Base-by-base conservation (phyloP, 2,888 invertebrate genomes). In the Antitype chi region DNA sequence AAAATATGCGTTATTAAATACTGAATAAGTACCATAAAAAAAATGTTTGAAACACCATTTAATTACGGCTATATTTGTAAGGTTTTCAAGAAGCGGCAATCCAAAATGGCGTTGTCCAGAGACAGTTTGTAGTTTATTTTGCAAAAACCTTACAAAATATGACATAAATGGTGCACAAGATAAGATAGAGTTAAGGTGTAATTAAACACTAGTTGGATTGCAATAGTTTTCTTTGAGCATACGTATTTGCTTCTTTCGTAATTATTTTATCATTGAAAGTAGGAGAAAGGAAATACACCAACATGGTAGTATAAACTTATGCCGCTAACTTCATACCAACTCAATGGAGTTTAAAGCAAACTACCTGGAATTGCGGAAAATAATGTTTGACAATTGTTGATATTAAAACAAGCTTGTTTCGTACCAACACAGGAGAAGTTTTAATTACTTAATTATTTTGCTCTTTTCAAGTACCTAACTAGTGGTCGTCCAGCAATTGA, bases 131-230 rank as follows among this genome's bases (percentile, higher is more conserved):
- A 32, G 23, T 9, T 59, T 73, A 0, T 52, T 57, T 70, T 32
- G 15, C 38, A 52, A 70, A 60, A 66, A 47, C 60, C 23, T 49
- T 7, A 23, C 9, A 38, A 60, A 55, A 55, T 52, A 55, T 76
- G 23, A 70, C 82, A 70, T 8, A 62, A 82, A 57, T 52, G 8
- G 13, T 9, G 3, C 13, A 8, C 11, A 53, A 49, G 53, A 60
- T 76, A 28, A 82, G 64, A 76, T 9, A 81, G 13, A 81, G n/a
- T 25, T 23, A 17, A 43, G 1, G 7, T 0, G 17, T 62, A 28
- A 67, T 57, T 62, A n/a, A 62, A 23, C 7, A 63, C 15, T 57
- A 23, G 0, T 15, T 53, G 9, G 53, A n/a, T 62, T 38, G 2
- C 15, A 60, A 59, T 17, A 59, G n/a, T 5, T 43, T 28, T 63